Evolutionary conservation across 2,113 vertebrate species (phyloP).

Genomic region (Colius striatus): DNA sequence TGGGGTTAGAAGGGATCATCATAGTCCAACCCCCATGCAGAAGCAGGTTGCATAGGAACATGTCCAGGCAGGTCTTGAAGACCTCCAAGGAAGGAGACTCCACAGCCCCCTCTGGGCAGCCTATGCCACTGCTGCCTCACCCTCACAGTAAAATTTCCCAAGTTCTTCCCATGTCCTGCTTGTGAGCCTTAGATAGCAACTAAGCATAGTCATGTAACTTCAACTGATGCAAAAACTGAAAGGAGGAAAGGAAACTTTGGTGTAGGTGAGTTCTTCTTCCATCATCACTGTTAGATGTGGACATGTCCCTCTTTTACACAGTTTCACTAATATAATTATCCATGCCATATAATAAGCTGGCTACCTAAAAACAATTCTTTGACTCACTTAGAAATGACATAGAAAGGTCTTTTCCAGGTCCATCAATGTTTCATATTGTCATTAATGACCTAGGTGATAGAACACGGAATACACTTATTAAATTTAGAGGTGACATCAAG

Average conservation of each 20-base stretch:
- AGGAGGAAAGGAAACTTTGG: not conserved
- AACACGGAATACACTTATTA: not conserved
- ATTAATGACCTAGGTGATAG: constrained; percentile 18
- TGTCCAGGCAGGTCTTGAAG: too few relatives aligned
- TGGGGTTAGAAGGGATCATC: too few relatives aligned
- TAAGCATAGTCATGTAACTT: not conserved
- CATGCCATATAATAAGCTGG: not conserved
- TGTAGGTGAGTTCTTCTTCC: not conserved
- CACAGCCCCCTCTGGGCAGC: too few relatives aligned
- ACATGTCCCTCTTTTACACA: not conserved
- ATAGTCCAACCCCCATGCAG: too few relatives aligned
- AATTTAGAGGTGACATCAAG: constrained; percentile 31
- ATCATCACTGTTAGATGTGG: not conserved
- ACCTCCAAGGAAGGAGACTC: too few relatives aligned
- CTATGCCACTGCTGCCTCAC: too few relatives aligned
- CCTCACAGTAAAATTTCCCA: too few relatives aligned
- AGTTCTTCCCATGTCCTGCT: not conserved
- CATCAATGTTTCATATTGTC: constrained; percentile 30
- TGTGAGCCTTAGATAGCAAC: not conserved
- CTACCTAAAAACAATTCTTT: not conserved
- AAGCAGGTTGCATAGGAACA: too few relatives aligned
- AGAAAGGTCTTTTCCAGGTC: not conserved
- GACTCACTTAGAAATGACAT: not conserved
- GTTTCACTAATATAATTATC: constrained; percentile 26
- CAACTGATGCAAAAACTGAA: not conserved